Evolutionary conservation across 2,113 vertebrate genomes (phyloP), one percentile per base, ranked within the genome.

Genomic region (Gavialis gangeticus): DNA sequence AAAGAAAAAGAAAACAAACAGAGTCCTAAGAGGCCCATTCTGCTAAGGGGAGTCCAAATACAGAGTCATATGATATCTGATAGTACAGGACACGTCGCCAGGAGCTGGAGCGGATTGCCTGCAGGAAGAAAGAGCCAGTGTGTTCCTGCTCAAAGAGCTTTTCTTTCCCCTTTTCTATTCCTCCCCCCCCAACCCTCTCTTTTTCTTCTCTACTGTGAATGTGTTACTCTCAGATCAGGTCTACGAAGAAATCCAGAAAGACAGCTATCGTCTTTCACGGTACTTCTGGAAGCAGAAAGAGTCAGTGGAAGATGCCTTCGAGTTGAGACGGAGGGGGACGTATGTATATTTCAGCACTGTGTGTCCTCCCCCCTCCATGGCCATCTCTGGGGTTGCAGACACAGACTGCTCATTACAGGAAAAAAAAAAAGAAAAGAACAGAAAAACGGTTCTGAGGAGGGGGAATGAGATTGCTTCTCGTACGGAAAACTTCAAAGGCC

Each of bases 41-140:
- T 98, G 97, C 97, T 97, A 98, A 98, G 97, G 96, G 97, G 97
- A 98, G 98, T 98, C 98, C 98, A 98, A 98, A 98, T 98, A 98
- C 97, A 98, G 98, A 98, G 98, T 98, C 98, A 98, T 98, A 98
- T 98, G 98, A 98, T 98, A 98, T 98, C 97, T 98, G 98, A 98
- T 98, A 98, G 98, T 97, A 96, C 98, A 98, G 98, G 98, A 98
- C 98, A 97, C 96, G 95, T 98, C 97, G 98, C 98, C 98, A 98
- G 98, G 98, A 98, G 97, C 97, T 98, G 96, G 98, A 98, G 97
- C 97, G 97, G 97, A 98, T 98, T 98, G 98, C 98, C 98, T 98
- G 97, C 97, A 98, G 98, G 98, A 98, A 98, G 98, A 98, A 98
- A 98, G 98, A 97, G 98, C 98, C 97, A 98, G 98, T 98, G 98